phyloP scores from a whole-genome alignment of 2,797 vertebrate genomes.

The Anabas testudineus region DNA sequence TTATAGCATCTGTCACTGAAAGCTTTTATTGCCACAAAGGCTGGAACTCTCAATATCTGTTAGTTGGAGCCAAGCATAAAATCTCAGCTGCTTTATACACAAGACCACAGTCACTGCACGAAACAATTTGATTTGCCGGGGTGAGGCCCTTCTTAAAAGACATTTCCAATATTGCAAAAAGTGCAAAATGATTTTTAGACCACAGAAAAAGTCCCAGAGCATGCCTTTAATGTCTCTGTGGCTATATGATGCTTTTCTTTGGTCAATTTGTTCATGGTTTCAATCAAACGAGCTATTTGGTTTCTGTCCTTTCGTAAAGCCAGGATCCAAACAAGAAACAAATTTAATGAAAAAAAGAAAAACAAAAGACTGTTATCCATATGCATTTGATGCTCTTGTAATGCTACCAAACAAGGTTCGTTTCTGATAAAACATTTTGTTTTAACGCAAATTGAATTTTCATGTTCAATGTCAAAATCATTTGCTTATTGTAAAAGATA shows the following conservation, averaged over 20 bases:
- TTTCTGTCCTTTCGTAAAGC: slow-evolving; percentile 64
- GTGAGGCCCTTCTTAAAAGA: slow-evolving; percentile 62
- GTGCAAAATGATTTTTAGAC: slow-evolving; percentile 73
- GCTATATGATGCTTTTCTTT: slow-evolving; percentile 54
- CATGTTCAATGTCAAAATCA: slow-evolving; percentile 11
- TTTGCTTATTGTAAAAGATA: neutral
- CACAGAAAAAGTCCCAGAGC: slow-evolving; percentile 71
- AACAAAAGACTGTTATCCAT: slow-evolving; percentile 25
- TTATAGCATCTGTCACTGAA: slow-evolving; percentile 75
- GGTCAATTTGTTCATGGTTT: slow-evolving; percentile 74
- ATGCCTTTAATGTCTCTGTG: slow-evolving; percentile 72
- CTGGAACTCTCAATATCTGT: slow-evolving; percentile 64
- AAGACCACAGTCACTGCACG: slow-evolving; percentile 68
- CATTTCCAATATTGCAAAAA: slow-evolving; percentile 73
- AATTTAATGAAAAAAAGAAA: slow-evolving; percentile 12
- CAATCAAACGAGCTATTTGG: slow-evolving; percentile 73
- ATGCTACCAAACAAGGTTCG: slow-evolving; percentile 42
- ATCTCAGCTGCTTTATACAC: slow-evolving; percentile 62
- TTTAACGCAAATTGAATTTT: slow-evolving; percentile 40
- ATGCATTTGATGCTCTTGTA: slow-evolving; percentile 40
- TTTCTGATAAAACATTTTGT: slow-evolving; percentile 50
- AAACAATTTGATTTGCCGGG: slow-evolving; percentile 67
- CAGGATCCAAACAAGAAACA: slow-evolving; percentile 57
- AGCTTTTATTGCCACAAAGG: slow-evolving; percentile 71
- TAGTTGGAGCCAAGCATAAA: slow-evolving; percentile 66